Conservation (phyloP, 2,888 invertebrate genomes). For the Drosophila kanekoi region DNA sequence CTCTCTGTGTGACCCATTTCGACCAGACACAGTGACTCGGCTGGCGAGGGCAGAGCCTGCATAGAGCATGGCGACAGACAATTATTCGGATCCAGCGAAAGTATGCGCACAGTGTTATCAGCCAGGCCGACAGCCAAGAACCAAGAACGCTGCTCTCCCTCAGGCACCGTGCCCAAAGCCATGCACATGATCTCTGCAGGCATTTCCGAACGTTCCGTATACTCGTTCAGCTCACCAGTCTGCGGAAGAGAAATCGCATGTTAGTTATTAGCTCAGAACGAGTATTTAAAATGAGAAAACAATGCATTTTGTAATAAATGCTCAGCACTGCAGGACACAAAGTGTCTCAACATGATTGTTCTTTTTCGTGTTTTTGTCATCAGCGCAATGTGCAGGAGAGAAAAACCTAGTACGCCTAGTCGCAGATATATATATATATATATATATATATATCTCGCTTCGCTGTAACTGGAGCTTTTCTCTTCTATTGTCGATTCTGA, state of each 20-base stretch:
- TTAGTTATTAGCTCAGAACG: not conserved
- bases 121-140: constrained; percentile 98
- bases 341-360: constrained; percentile 85
- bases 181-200: constrained; percentile 99
- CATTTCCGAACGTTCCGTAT: constrained; percentile 98
- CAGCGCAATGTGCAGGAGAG: constrained; percentile 62
- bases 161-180: constrained; percentile 97
- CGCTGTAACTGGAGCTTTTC: not conserved
- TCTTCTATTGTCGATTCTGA: not conserved
- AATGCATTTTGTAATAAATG: constrained; percentile 16
- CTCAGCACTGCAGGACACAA: constrained; percentile 86
- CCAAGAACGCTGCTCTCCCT: constrained; percentile 97
- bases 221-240: constrained; percentile 99
- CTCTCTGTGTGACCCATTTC: constrained; percentile 92
- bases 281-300: not conserved
- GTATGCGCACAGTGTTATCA: constrained; percentile 98
- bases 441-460: not conserved
- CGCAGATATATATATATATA: too few relatives aligned
- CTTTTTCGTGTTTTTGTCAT: constrained; percentile 84
- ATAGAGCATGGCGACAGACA: constrained; percentile 97
- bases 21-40: constrained; percentile 98
- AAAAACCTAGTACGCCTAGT: not conserved
- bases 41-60: constrained; percentile 97
- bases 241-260: constrained; percentile 82
- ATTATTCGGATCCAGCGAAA: constrained; percentile 98